Base-by-base conservation (phyloP, 2,113 vertebrate species). In the Rana temporaria region DNA sequence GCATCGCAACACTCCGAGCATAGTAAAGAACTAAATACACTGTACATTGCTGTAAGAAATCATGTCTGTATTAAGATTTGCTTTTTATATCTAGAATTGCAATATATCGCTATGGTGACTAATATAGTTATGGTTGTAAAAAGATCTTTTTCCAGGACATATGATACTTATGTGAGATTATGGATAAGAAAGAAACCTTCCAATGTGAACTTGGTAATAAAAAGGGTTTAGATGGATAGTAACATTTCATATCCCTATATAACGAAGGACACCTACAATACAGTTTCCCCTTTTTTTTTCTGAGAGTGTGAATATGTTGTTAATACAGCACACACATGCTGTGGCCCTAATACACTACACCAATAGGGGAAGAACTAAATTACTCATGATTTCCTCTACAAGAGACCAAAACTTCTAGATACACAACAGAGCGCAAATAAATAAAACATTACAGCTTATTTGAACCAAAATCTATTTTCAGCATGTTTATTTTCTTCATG, bases 41-140 rank as follows among this genome's bases (percentile, higher is more conserved):
- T 12, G 8, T 34, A 11, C n/a, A 6, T 59, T 53, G 53, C n/a
- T 1, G n/a, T 38, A 56, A 79, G n/a, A 79, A 67, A 79, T 57
- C 1, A 9, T 12, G 52, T 34, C 63, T 57, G 52, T 17, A 57
- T 79, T n/a, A 67, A n/a, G 42, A 66, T 15, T 53, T 52, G 24
- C 26, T 42, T 38, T 65, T 67, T 79, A 34, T 32, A 55, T 30
- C 26, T 52, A 55, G 48, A 65, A n/a, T 55, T 68, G 77, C 53
- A 38, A 57, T 79, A 79, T 79, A 67, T 79, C 18, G 20, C 77
- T 79, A 79, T 79, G 77, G 76, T 67, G 64, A 67, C 63, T 78
- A 55, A 78, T 56, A 78, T 52, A 78, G 42, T 66, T 78, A 78
- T 53, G 52, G 22, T 67, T 66, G 42, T 34, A 17, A 20, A 67